phyloP scores from a whole-genome alignment of 2,888 invertebrate genomes.

The Emmelina monodactyla region DNA sequence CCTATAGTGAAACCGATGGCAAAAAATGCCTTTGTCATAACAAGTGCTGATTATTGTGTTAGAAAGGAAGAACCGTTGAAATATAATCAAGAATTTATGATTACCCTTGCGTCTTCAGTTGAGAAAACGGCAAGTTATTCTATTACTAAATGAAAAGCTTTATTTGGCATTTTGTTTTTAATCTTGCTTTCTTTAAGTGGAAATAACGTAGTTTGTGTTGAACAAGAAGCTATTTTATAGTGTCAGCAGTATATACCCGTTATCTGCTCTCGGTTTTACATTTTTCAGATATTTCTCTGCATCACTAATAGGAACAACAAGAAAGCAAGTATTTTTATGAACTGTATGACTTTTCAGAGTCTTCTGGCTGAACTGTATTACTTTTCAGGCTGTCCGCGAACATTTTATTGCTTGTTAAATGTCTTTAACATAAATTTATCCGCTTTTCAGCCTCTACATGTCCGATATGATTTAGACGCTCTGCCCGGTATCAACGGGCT shows the following conservation, averaged over 20 bases:
- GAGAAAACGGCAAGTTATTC: slow-evolving; percentile 27
- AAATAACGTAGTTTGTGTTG: too few species aligned
- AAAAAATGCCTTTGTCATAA: slow-evolving; percentile 38
- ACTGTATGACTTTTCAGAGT: background rate
- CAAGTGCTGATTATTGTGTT: slow-evolving; percentile 50
- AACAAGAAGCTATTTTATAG: too few species aligned
- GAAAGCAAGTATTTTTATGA: background rate
- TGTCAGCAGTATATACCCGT: too few species aligned
- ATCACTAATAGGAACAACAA: background rate
- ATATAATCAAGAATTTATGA: slow-evolving; percentile 50
- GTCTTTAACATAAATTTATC: too few species aligned
- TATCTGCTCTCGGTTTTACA: too few species aligned
- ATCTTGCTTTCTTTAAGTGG: too few species aligned
- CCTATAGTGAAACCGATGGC: slow-evolving; percentile 25
- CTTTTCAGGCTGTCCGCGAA: background rate
- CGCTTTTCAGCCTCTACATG: slow-evolving; percentile 50
- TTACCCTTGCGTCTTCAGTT: slow-evolving; percentile 38
- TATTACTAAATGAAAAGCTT: background rate
- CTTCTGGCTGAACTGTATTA: background rate
- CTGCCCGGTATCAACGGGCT: slow-evolving; percentile 45
- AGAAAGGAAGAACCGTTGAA: slow-evolving; percentile 41
- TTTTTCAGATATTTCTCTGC: too few species aligned
- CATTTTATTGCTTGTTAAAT: too few species aligned
- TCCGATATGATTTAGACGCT: slow-evolving; percentile 50
- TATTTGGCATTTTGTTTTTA: background rate